These are phyloP conservation scores for Aptenodytes forsteri DNA, from an alignment of 2,113 vertebrate genomes.

Conservation along the genomic window DNA sequence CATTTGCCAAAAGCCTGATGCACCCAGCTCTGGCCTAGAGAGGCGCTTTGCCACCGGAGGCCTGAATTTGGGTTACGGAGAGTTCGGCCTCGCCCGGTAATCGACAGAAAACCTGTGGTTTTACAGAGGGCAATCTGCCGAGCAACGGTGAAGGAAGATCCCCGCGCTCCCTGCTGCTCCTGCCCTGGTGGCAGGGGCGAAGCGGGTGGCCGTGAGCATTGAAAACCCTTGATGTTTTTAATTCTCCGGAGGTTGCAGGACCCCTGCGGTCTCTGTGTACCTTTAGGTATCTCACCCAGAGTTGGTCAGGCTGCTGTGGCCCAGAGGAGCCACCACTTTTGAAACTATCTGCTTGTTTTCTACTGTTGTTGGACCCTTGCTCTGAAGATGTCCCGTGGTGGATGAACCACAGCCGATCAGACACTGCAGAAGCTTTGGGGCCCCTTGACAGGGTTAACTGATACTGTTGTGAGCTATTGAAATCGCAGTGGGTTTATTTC, in stretches of 20 bases:
- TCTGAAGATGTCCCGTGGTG: not conserved
- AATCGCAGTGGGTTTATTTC: not conserved
- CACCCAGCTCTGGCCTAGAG: not conserved
- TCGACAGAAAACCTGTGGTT: not conserved
- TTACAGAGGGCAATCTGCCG: not conserved
- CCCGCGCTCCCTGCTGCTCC: not conserved
- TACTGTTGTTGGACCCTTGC: not conserved
- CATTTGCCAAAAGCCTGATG: not conserved
- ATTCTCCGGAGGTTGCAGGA: not conserved
- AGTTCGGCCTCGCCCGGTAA: accelerated
- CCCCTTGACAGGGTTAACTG: not conserved
- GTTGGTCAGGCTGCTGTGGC: not conserved
- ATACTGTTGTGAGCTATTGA: not conserved
- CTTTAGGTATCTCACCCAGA: not conserved
- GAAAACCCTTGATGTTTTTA: not conserved
- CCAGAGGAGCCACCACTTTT: not conserved
- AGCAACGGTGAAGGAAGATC: not conserved
- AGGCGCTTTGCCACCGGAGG: not conserved
- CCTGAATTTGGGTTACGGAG: not conserved
- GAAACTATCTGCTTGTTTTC: not conserved
- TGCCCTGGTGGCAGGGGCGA: not conserved
- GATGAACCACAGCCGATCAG: not conserved
- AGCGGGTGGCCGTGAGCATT: accelerated
- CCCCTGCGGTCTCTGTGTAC: not conserved
- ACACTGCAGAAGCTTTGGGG: not conserved